Base-by-base conservation (phyloP, 2,888 invertebrate species). In the Poecilobothrus nobilitatus region DNA sequence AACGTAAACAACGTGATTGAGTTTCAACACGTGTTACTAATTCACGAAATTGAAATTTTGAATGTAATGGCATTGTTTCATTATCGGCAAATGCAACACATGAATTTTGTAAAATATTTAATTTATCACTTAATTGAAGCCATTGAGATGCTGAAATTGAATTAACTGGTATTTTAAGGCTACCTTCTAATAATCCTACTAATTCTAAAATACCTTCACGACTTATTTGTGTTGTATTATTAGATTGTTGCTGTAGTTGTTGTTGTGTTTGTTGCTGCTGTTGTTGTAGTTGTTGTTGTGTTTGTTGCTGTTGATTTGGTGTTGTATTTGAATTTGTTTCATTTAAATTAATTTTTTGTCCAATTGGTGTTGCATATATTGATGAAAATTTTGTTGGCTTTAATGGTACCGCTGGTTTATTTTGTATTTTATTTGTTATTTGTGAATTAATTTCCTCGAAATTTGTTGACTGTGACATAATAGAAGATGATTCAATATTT, bases 21-120 rank as follows among this genome's bases (percentile, higher is more conserved):
- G 84, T 83, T 78, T 91, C 91, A 67, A 91, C 84, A 65, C 89
- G 84, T 5, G 87, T 87, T 34, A 91, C 84, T 71, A 91, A 80
- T 79, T 91, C 90, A 63, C 92, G 88, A 78, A 94, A 91, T 75
- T 94, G 91, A 81, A 95, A 94, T 77, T 95, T 91, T 67, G 91
- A 89, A 78, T 94, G 93, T 21, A 94, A 92, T 15, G 93, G 91
- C 76, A 92, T 89, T 20, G 86, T 84, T 70, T 87, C 87, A 73
- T 86, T 86, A 74, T 95, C 95, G 20, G 92, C 91, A 76, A 92
- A 93, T 74, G 89, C 89, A 75, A 89, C 87, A 82, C 95, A 95
- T 73, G 91, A 89, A 22, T 89, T 88, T 77, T 94, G 91, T 75
- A 96, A 86, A 73, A 91, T 85, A 74, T 92, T 91, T 67, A 92